Evolutionary conservation across 92 coral and sea anemone genomes (phyloP), one percentile per base, ranked within the genome.

Genomic region (Isaurus tuberculatus): DNA sequence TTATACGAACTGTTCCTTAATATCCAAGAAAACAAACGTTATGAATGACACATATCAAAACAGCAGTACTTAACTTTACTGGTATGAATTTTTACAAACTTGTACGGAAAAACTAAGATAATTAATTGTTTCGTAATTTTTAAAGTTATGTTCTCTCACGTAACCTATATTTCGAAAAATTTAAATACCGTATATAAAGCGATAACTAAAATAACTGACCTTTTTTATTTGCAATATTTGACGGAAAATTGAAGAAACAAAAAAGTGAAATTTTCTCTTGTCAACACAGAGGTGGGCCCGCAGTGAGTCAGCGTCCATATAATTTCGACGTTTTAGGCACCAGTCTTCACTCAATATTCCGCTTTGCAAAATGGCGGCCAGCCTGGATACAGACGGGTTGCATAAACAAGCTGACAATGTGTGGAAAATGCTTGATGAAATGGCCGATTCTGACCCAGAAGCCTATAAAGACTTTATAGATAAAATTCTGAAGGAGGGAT

Each of bases 341-440:
- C 89, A 79, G 48, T 42, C 77, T 46, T 28, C 86, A 22, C 48
- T 30, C 42, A 13, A 33, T 32, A 2, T 10, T 29, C 23, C 2
- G 0, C 3, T 14, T 57, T 31, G 15, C 70, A 92, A 90, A 57
- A 92, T 90, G 98, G 95, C 95, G 89, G 89, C 63, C 66, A 89
- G 72, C 57, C 70, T 73, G 88, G 89, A 42, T 17, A 57, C 95
- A 33, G 92, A 88, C 0, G 29, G 63, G 4, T 70, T 95, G 1
- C 65, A 90, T 29, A 64, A 87, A 31, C 98, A 95, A 83, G 98
- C 98, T 14, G 91, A 95, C 73, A 90, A 88, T 85, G 88, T 95
- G 74, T 95, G 98, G 98, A 90, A 92, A 81, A 95, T 95, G 90
- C 90, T 95, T 5, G 97, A 94, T 65, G 98, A 95, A 75, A 70